Conservation (phyloP, 2,113 vertebrate genomes). For the Gymnogyps californianus region DNA sequence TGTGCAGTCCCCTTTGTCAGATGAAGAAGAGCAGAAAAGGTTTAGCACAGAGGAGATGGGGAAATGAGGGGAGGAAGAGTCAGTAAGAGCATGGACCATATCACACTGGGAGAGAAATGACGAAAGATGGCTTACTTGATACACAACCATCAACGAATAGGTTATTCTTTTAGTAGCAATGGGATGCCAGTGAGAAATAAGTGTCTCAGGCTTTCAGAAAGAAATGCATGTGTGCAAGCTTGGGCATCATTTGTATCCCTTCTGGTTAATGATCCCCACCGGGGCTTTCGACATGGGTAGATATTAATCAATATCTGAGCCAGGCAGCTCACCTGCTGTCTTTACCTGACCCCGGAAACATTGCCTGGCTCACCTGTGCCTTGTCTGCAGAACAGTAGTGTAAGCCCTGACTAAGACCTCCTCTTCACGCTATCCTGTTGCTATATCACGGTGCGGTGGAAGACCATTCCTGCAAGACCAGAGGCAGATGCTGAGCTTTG, state of each 20-base stretch:
- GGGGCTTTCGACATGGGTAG: neutral
- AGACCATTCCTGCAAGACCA: neutral
- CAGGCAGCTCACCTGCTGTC: neutral
- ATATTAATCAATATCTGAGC: neutral
- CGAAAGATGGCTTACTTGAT: neutral
- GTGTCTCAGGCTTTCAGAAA: neutral
- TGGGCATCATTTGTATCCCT: neutral
- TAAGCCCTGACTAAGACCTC: neutral
- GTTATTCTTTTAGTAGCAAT: neutral
- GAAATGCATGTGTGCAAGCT: neutral
- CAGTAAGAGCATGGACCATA: neutral
- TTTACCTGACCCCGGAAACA: neutral
- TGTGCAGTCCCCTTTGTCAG: neutral
- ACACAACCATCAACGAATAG: neutral
- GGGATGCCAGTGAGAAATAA: neutral
- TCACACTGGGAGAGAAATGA: neutral
- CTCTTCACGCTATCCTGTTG: neutral
- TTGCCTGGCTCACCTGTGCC: neutral
- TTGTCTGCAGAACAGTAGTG: neutral
- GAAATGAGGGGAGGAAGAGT: neutral
- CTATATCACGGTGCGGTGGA: accelerated
- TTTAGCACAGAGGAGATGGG: neutral
- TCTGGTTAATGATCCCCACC: neutral
- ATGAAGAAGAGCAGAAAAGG: neutral
- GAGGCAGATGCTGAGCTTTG: neutral